Evolutionary conservation across 2,113 vertebrate genomes (phyloP).

Genomic region (Eulemur rufifrons): DNA sequence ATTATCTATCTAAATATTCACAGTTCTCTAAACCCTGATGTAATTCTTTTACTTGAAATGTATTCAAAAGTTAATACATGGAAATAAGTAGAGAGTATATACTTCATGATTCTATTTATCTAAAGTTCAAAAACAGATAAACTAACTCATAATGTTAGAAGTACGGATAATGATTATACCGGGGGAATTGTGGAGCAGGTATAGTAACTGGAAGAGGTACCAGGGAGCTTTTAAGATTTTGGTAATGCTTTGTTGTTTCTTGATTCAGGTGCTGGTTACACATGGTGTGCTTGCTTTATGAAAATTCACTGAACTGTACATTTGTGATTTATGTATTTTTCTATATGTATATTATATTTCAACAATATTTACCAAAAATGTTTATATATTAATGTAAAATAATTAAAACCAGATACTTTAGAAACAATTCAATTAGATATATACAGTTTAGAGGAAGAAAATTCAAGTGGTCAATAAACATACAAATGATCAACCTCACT

Average conservation of each 20-base stretch:
- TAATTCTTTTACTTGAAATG: slow-evolving; percentile 52
- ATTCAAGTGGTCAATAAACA: not conserved
- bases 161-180: not conserved
- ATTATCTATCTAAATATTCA: not conserved
- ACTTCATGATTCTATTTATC: not conserved
- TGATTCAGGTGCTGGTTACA: not conserved
- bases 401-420: slow-evolving; percentile 12
- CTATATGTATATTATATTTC: not conserved
- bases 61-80: slow-evolving; percentile 11
- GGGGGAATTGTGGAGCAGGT: not conserved
- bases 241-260: not conserved
- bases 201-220: not conserved
- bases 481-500: not conserved
- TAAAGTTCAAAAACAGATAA: not conserved
- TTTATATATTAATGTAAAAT: not conserved
- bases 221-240: not conserved
- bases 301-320: not conserved
- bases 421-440: not conserved
- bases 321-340: not conserved
- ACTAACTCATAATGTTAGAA: not conserved
- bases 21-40: not conserved
- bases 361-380: not conserved
- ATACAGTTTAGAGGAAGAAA: not conserved
- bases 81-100: not conserved
- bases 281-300: not conserved